These are phyloP conservation scores for Diorhabda carinulata DNA, from an alignment of 1,140 invertebrate genomes.

Conservation along the genomic window DNA sequence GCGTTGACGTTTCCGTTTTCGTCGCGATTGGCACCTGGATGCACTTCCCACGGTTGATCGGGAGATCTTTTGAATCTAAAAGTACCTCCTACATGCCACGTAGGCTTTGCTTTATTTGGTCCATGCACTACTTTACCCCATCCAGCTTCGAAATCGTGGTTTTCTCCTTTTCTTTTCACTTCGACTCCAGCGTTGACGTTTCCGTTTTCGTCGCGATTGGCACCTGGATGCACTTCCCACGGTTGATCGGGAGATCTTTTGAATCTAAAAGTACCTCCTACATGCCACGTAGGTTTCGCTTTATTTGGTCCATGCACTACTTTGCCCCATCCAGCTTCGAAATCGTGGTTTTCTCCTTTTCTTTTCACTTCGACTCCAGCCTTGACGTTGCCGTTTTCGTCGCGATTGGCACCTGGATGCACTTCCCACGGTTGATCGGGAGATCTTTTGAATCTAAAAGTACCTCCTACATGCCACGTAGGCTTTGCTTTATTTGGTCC, in stretches of 20 bases:
- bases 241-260: conserved; percentile 16
- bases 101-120: conserved; percentile 1
- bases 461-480: conserved; percentile 30
- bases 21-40: conserved; percentile 21
- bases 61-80: neutral
- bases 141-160: conserved; percentile 29
- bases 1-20: conserved; percentile 25
- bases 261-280: conserved; percentile 6
- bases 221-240: conserved; percentile 26
- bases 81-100: conserved; percentile 6
- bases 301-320: conserved; percentile 2
- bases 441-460: conserved; percentile 10
- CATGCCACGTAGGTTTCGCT: conserved; percentile 3
- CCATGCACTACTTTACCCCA: conserved; percentile 26
- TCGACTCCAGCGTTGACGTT: conserved; percentile 22
- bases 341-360: conserved; percentile 25
- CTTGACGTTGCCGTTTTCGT: conserved; percentile 25
- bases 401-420: conserved; percentile 21
- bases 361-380: conserved; percentile 18
- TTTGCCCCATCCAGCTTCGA: conserved; percentile 27
- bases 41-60: conserved; percentile 20
- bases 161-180: conserved; percentile 25
- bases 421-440: conserved; percentile 20
- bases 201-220: conserved; percentile 24
- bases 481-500: conserved; percentile 24